Percentiles rank a stretch among this genome's conserved stretches.
Evolutionary conservation across 92 coral and sea anemone genomes (phyloP).

Genomic region (Zoanthus solanderi): DNA sequence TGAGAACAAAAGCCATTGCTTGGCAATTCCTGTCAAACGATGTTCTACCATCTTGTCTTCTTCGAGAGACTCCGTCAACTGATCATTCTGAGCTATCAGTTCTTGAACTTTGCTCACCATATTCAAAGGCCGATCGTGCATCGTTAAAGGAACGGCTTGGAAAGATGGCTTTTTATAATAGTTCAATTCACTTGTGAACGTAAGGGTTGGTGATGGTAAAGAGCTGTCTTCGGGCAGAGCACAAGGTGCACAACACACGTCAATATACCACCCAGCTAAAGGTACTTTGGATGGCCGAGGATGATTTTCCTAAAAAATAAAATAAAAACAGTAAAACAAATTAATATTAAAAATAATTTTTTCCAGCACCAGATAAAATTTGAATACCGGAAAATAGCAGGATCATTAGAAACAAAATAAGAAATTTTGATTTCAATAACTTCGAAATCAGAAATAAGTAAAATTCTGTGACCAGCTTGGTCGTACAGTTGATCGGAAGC

Average conservation of each 20-base stretch:
- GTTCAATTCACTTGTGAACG: too few species aligned
- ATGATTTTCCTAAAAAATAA: slow-evolving; percentile 3
- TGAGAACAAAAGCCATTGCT: not conserved
- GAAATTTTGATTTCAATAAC: too few species aligned
- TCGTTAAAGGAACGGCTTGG: not conserved
- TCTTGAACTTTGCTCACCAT: not conserved
- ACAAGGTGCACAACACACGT: not conserved
- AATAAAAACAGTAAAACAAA: too few species aligned
- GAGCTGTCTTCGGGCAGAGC: not conserved
- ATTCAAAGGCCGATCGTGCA: not conserved
- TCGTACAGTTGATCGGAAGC: too few species aligned
- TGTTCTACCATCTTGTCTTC: not conserved
- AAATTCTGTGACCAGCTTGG: too few species aligned
- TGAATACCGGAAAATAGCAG: too few species aligned
- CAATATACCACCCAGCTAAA: not conserved
- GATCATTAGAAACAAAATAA: too few species aligned
- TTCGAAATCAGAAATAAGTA: too few species aligned
- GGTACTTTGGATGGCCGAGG: not conserved
- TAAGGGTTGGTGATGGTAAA: too few species aligned
- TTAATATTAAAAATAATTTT: too few species aligned
- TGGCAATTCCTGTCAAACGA: not conserved
- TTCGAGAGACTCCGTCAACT: not conserved
- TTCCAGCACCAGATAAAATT: too few species aligned
- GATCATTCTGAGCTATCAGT: not conserved
- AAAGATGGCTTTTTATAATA: too few species aligned